Evolutionary conservation across 2,888 invertebrate genomes (phyloP), one percentile per base, ranked within the genome.

Genomic region (Drosophila kambysellisi): DNA sequence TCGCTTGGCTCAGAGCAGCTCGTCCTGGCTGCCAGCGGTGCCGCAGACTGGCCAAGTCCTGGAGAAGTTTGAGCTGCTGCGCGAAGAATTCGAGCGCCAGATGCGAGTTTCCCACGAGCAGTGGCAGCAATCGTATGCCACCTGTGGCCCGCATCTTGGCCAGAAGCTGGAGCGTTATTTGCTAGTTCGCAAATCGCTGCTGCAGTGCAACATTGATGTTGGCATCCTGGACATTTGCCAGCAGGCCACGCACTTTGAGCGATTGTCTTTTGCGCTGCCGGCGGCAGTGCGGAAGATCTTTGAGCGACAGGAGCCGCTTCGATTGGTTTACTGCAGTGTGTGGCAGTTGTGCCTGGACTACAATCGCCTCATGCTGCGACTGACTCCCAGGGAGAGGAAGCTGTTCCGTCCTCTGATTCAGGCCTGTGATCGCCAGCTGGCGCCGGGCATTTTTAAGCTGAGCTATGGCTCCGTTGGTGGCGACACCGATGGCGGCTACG

Each of bases 201-300:
- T 98, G 72, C 96, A 97, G 91, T 96, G 96, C 91, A 97, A 98
- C 92, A 96, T 97, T 80, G 97, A 97, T 92, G 94, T 95, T 0
- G 59, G 66, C 0, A 93, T 97, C 61, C 90, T 97, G 87, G 95
- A 95, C 67, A 93, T 97, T 51, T 96, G 96, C 89, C 94, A 95
- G 73, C 97, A 98, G 92, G 95, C 96, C 0, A 93, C 94, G 67
- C 96, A 96, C 91, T 98, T 97, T 96, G 95, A 96, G 81, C 94
- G 95, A 59, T 91, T 97, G 32, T 94, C 94, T 9, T 95, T 95
- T 91, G 95, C 96, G 76, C 94, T 97, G 69, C 97, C 97, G 0
- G 92, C 94, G 0, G 94, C 96, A 70, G 94, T 96, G 0, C 95
- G 94, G 69, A 94, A 95, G 85, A 94, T 97, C 0, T 96, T 95